These are phyloP conservation scores for Lucinisca nassula DNA, from an alignment of 2,888 invertebrate species.

Conservation along the genomic window DNA sequence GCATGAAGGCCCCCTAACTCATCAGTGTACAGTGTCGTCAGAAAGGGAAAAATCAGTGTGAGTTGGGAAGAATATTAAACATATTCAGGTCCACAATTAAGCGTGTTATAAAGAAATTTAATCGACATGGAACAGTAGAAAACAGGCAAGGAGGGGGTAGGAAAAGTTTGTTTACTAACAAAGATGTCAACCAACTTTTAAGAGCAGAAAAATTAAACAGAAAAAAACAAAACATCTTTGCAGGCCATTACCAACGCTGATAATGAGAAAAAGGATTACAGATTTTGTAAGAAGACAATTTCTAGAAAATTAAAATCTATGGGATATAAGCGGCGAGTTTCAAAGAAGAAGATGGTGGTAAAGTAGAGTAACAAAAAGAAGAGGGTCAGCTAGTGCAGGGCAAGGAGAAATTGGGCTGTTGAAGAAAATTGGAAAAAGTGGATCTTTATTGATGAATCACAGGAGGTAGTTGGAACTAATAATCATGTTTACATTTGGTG, in stretches of 20 bases:
- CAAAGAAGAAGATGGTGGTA: constrained; percentile 32
- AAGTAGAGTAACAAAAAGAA: constrained; percentile 16
- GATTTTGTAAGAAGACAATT: constrained; percentile 6
- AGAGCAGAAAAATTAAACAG: constrained; percentile 16
- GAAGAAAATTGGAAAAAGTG: constrained; percentile 24
- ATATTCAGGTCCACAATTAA: too few species aligned
- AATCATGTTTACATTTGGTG: constrained; percentile 17
- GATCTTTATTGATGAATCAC: constrained; percentile 33
- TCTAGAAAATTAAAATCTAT: not conserved
- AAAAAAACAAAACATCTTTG: not conserved
- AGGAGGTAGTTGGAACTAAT: constrained; percentile 12
- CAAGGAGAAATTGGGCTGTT: constrained; percentile 29
- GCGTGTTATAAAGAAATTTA: too few species aligned
- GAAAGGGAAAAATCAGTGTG: too few species aligned
- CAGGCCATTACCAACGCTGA: not conserved
- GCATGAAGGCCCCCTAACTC: too few species aligned
- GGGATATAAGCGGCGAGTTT: constrained; percentile 17
- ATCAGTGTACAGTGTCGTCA: too few species aligned
- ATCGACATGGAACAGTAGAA: too few species aligned
- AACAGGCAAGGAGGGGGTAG: constrained; percentile 19
- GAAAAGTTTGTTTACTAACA: constrained; percentile 22
- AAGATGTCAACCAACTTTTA: constrained; percentile 20
- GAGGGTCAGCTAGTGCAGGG: not conserved
- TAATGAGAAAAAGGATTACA: constrained; percentile 14
- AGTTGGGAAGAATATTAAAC: too few species aligned